Base-by-base conservation (phyloP, 2,888 invertebrate species). In the Platycheirus rosarum region DNA sequence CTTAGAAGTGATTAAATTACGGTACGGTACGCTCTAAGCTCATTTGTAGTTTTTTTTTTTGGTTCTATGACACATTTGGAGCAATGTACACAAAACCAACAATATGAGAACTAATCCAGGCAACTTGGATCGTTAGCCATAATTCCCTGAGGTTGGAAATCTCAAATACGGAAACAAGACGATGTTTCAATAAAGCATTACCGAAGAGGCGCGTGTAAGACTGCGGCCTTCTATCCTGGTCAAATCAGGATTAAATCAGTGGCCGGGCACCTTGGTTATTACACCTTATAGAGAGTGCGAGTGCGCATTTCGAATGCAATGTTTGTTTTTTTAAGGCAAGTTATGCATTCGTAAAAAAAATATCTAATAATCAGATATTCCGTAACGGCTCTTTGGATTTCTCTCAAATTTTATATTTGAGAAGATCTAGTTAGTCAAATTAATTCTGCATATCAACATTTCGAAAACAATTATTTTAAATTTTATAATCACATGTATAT, bases 171-270 rank as follows among this genome's bases (percentile, higher is more conserved):
- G 82, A 82, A 82, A 82, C 37, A 63, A 76, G 66, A 13, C 55
- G 53, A 80, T 77, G 82, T 77, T 77, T 82, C 82, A 82, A 82
- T 82, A 82, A 76, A 68, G n/a, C 53, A 53, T 42, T 62, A 55
- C 9, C n/a, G n/a, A 26, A 11, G 14, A 37, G 13, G 14, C 48
- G 68, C 29, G 77, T 8, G 51, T 35, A 11, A 32, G 23, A 53
- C 14, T 29, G 48, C 65, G 57, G 35, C 51, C 6, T 66, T 8
- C 46, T 46, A 18, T 23, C 26, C 49, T 23, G 20, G 53, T 73
- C 42, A 20, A 60, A 70, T 18, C 76, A 66, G 80, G 71, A 76
- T 82, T 82, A 71, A 71, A 82, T 71, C 80, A 71, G 76, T 82
- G 76, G 46, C 29, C 44, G 68, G 66, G 66, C 71, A 82, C 68